Evolutionary conservation across 2,113 vertebrate species (phyloP).

Genomic region (Bos indicus): DNA sequence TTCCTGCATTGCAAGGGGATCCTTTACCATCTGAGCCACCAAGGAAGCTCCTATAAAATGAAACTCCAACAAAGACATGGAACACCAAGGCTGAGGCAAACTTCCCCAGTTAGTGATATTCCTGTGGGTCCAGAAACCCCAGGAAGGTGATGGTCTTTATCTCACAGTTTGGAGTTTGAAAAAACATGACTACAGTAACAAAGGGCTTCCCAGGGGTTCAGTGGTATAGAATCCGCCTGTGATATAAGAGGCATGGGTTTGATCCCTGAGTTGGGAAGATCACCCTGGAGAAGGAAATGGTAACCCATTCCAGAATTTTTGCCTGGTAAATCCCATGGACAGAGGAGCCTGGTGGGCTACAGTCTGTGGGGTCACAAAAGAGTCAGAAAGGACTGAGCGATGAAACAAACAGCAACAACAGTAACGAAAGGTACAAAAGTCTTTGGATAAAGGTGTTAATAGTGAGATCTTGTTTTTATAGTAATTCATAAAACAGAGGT

Average conservation of each 20-base stretch:
- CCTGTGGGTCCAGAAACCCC: neutral
- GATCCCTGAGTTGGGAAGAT: neutral
- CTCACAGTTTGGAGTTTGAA: neutral
- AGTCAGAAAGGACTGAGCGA: neutral
- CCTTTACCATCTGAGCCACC: neutral
- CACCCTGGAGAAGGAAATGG: neutral
- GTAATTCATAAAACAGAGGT: neutral
- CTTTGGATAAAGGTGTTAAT: neutral
- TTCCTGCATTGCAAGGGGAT: accelerated
- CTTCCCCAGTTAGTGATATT: neutral
- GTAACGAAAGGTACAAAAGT: neutral
- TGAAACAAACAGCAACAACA: neutral
- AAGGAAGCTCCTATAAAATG: neutral
- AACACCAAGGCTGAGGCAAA: neutral
- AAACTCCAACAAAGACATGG: neutral
- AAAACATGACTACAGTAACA: neutral
- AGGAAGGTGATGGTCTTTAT: neutral
- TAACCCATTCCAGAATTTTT: neutral
- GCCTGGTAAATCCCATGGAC: neutral
- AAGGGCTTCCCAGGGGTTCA: neutral
- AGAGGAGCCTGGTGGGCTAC: neutral
- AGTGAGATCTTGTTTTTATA: neutral
- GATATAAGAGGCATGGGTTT: neutral
- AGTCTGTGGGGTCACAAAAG: neutral
- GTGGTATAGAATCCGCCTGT: neutral